Base-by-base conservation (phyloP, 1,140 invertebrate species). In the Acromyrmex charruanus region DNA sequence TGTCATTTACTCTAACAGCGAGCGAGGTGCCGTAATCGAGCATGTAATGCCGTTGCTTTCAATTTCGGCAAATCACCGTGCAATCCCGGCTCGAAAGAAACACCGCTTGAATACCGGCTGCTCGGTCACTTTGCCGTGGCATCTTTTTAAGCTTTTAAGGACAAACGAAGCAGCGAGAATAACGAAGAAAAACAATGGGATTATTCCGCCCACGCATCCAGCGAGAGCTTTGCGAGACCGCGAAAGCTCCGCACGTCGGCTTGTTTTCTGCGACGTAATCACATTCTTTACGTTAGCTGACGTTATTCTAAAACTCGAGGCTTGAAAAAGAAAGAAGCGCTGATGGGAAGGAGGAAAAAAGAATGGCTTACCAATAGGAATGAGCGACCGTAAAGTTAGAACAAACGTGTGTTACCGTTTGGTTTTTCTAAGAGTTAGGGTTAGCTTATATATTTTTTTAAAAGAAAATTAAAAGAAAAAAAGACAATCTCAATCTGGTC, bases 11-110 rank as follows among this genome's bases (percentile, higher is more conserved):
- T 84, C 18, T 72, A 82, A 82, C 55, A n/a, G 39, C 80, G 55
- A 39, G 31, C 77, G 49, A 68, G 63, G 77, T 39, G 39, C 39
- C 80, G 80, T 84, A 84, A 84, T 84, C 69, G 69, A 84, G 80
- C 80, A 25, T 75, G 80, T 84, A 84, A 84, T 74, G 21, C 39
- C 55, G 80, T 84, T 61, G 79, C 69, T 84, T 84, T 84, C 80
- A 75, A 75, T 84, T 84, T 84, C 69, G 55, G 68, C 80, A 58
- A 84, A 84, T 84, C 55, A 18, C 55, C 80, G 55, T 74, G 80
- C 69, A 84, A 75, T 84, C 80, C 25, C 25, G 7, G 9, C 53
- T 18, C 53, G 80, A 35, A 61, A 18, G n/a, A 18, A 21, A 59
- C 25, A 14, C 28, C 49, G 18, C 65, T 58, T 53, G 66, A 68